Conservation (phyloP, 2,113 vertebrate species). For the Gallinago media region DNA sequence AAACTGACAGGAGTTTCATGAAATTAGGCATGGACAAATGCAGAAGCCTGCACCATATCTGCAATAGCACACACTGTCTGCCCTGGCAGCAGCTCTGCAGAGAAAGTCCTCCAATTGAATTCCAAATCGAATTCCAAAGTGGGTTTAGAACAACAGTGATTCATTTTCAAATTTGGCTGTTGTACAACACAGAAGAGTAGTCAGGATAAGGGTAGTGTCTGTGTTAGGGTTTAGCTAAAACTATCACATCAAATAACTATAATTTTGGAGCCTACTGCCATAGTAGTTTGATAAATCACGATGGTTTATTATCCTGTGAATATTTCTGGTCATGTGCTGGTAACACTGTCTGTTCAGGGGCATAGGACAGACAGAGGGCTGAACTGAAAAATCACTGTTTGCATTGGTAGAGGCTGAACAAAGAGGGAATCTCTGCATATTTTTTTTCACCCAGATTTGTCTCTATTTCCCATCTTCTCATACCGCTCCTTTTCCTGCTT, state of each 20-base stretch:
- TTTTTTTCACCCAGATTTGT: background rate
- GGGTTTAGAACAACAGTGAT: background rate
- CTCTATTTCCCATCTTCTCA: background rate
- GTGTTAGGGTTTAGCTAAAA: background rate
- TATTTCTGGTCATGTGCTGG: background rate
- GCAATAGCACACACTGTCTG: background rate
- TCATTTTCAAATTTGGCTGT: background rate
- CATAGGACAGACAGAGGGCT: background rate
- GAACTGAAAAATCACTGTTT: background rate
- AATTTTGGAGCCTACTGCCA: background rate
- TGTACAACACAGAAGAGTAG: accelerated
- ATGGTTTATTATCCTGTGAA: background rate
- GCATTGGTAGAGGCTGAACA: background rate
- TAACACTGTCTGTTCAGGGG: background rate
- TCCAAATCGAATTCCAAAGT: background rate
- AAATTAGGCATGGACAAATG: background rate
- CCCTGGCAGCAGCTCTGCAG: background rate
- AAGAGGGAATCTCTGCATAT: background rate
- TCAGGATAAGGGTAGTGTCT: background rate
- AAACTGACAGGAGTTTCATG: background rate
- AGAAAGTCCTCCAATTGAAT: background rate
- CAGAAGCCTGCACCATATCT: background rate
- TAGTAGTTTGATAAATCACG: background rate
- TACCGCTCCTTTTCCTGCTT: background rate
- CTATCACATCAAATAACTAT: background rate